Percentiles rank a stretch among this genome's conserved stretches.
Conservation (phyloP, 2,797 vertebrate species). For the Oryzias sinensis region DNA sequence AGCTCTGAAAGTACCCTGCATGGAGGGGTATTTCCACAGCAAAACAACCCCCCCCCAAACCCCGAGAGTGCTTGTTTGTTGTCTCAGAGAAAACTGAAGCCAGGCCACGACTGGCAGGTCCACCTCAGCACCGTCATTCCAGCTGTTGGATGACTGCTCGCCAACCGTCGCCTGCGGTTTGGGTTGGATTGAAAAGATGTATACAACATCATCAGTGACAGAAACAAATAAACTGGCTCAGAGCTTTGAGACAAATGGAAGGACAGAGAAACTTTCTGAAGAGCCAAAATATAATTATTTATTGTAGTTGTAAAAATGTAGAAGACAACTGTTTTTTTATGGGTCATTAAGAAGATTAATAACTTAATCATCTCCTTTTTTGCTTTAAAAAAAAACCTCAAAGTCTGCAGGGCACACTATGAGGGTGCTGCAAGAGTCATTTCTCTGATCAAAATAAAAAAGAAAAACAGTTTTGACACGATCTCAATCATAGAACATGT, state of each 20-base stretch:
- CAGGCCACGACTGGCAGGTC: neutral
- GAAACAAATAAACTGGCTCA: too few species aligned
- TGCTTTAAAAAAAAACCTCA: constrained; percentile 26
- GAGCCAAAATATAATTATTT: too few species aligned
- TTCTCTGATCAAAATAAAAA: too few species aligned
- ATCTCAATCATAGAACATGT: too few species aligned
- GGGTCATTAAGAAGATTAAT: constrained; percentile 20
- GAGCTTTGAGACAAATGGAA: too few species aligned
- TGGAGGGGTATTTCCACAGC: constrained; percentile 47
- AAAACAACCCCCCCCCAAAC: constrained; percentile 11
- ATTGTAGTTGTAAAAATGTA: too few species aligned
- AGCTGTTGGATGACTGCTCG: constrained; percentile 13
- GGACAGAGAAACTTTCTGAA: too few species aligned
- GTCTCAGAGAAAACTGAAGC: neutral
- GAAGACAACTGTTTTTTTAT: constrained; percentile 4
- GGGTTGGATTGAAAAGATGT: neutral
- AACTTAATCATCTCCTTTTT: constrained; percentile 16
- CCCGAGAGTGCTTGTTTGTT: constrained; percentile 19
- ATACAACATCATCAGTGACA: too few species aligned
- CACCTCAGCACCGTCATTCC: constrained; percentile 5
- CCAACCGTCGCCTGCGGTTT: constrained; percentile 5
- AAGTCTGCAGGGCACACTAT: neutral
- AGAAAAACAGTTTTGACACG: too few species aligned
- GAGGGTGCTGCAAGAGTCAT: neutral
- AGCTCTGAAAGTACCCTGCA: constrained; percentile 34